A percentile compares a stretch with the other conserved stretches of the same genome.
Evolutionary conservation across 2,113 vertebrate genomes (phyloP).

Genomic region (Carassius carassius): DNA sequence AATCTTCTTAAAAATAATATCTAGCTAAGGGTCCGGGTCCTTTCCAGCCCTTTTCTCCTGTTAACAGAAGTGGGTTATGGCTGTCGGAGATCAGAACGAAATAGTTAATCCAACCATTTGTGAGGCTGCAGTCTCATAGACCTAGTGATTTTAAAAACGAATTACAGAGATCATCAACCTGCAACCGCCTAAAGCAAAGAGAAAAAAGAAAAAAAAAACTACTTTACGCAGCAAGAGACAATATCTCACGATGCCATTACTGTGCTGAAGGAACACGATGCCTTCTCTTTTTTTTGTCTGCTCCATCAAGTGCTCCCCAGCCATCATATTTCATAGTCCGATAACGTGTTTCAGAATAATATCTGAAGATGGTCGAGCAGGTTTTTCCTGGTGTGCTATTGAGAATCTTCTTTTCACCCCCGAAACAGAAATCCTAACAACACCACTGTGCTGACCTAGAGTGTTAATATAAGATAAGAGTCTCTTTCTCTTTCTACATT

Average conservation of each 20-base stretch:
- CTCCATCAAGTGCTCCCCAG: neutral
- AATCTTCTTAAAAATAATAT: constrained; percentile 14
- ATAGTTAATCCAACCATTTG: constrained; percentile 52
- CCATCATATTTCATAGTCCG: neutral
- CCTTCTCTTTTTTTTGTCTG: neutral
- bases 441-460: neutral
- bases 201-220: constrained; percentile 5
- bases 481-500: neutral
- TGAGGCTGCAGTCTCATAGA: constrained; percentile 37
- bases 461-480: too few relatives aligned
- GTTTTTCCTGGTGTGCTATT: constrained; percentile 11
- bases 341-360: constrained; percentile 32
- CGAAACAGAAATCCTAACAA: neutral
- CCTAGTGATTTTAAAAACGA: constrained; percentile 49
- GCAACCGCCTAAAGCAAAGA: constrained; percentile 46
- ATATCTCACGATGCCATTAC: constrained; percentile 37
- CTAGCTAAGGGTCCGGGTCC: neutral
- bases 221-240: constrained; percentile 26
- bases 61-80: too few relatives aligned
- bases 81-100: constrained; percentile 46
- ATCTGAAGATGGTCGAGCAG: neutral
- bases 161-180: constrained; percentile 46
- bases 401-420: neutral
- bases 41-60: neutral
- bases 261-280: constrained; percentile 27